Evolutionary conservation across 2,113 vertebrate species (phyloP), one percentile per base, ranked within the genome.

Genomic region (Lasiurus cinereus): DNA sequence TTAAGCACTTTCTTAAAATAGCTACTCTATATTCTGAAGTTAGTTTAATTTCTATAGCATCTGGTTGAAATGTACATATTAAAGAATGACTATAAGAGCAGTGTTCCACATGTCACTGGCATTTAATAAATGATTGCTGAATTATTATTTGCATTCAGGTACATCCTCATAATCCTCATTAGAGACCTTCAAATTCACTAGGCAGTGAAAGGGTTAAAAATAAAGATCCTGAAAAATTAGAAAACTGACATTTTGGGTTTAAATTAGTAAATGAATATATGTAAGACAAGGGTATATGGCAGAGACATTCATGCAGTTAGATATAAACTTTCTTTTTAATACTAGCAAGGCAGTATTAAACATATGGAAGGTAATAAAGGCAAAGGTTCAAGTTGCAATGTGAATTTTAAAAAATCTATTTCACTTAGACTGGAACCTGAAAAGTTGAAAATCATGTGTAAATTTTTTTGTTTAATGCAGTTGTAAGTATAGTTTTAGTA

Each of bases 41-140:
- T n/a, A 50, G 18, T 83, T 94, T 62, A 54, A 94, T 87, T 90
- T 87, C 56, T 29, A 21, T 62, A 79, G 59, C 13, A 62, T 79
- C 48, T 89, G 50, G 62, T 79, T 94, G 69, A 94, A 73, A 29
- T 84, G 70, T 83, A 64, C 33, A 19, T 48, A 48, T 90, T 90
- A 48, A 91, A 93, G 6, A 24, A 15, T 80, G 78, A 84, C 62
- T 67, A 4, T 54, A 52, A 83, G 77, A 94, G 29, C 46, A 79
- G 3, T 22, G 22, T 77, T 92, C 76, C 36, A 70, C 36, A 91
- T 74, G 12, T 74, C 66, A 78, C 11, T 87, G 6, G 12, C 46
- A 79, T 59, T 89, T 15, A 74, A 11, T 36, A 79, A 88, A 64
- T 76, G 11, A 66, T 14, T 74, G 13, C n/a, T 21, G 8, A 91